phyloP scores from a whole-genome alignment of 2,888 invertebrate genomes.

The Suillia variegata region DNA sequence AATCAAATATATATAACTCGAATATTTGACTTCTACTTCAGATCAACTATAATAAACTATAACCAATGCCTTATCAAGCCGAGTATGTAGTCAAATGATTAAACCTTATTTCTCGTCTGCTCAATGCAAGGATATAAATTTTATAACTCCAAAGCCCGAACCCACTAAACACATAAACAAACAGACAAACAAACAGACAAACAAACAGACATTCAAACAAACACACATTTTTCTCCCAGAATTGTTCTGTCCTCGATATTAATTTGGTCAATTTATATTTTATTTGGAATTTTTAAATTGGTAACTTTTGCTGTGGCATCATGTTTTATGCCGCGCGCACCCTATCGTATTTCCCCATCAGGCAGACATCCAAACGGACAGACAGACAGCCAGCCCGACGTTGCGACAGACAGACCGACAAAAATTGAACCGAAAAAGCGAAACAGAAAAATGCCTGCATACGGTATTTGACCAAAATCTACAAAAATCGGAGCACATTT shows the following conservation, averaged over 20 bases:
- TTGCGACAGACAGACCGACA: too few relatives aligned
- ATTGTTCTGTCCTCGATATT: conserved; percentile 59
- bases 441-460: neutral
- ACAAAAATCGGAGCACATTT: conserved; percentile 14
- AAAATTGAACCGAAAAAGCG: too few relatives aligned
- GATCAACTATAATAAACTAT: too few relatives aligned
- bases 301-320: conserved; percentile 36
- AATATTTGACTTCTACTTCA: too few relatives aligned
- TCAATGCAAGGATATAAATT: conserved; percentile 11
- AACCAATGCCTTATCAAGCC: too few relatives aligned
- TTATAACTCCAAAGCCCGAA: conserved; percentile 11
- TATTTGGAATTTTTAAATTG: conserved; percentile 62
- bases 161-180: neutral
- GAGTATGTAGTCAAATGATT: neutral
- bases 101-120: neutral
- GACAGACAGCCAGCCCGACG: neutral
- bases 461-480: conserved; percentile 12
- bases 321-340: conserved; percentile 12
- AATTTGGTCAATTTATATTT: conserved; percentile 62
- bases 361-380: conserved; percentile 2
- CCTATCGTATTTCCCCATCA: conserved; percentile 46
- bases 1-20: too few relatives aligned
- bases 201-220: conserved; percentile 28
- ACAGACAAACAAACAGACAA: neutral
- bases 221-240: conserved; percentile 59